Conservation (phyloP, 2,888 invertebrate species). For the Epistrophella euchroma region DNA sequence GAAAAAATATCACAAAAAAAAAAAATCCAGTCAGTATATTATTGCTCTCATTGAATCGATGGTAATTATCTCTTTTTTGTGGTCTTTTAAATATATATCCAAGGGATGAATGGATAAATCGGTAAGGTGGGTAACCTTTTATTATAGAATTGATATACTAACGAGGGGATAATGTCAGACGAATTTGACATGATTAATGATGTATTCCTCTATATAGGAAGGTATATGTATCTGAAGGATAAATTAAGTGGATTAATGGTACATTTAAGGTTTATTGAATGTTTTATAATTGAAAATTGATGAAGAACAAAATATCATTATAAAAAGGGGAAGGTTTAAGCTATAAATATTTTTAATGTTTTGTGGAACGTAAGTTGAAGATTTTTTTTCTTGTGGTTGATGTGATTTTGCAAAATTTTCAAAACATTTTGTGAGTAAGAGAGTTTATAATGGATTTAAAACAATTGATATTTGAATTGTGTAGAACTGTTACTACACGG, state of each 20-base stretch:
- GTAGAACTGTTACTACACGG: too few species aligned
- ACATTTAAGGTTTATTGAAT: conserved; percentile 44
- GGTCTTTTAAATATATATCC: conserved; percentile 61
- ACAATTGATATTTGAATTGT: too few species aligned
- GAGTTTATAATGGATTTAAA: too few species aligned
- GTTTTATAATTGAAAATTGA: conserved; percentile 67
- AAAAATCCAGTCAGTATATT: conserved; percentile 39
- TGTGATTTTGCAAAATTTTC: too few species aligned
- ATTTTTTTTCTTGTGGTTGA: not conserved
- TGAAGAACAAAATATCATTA: conserved; percentile 51
- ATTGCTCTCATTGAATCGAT: conserved; percentile 57
- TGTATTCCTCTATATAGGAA: not conserved
- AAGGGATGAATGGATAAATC: conserved; percentile 62
- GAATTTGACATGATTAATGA: conserved; percentile 73
- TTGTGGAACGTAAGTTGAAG: conserved; percentile 5
- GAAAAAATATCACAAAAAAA: conserved; percentile 18
- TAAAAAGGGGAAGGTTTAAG: not conserved
- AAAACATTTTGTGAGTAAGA: too few species aligned
- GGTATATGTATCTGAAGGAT: conserved; percentile 38
- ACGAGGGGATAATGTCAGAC: conserved; percentile 53
- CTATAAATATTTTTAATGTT: not conserved
- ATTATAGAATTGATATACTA: conserved; percentile 46
- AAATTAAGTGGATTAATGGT: conserved; percentile 73
- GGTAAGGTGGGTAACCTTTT: conserved; percentile 59
- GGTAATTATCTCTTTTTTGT: conserved; percentile 72